Evolutionary conservation across 2,113 vertebrate genomes (phyloP), one percentile per base, ranked within the genome.

Genomic region (Tragelaphus strepsiceros): DNA sequence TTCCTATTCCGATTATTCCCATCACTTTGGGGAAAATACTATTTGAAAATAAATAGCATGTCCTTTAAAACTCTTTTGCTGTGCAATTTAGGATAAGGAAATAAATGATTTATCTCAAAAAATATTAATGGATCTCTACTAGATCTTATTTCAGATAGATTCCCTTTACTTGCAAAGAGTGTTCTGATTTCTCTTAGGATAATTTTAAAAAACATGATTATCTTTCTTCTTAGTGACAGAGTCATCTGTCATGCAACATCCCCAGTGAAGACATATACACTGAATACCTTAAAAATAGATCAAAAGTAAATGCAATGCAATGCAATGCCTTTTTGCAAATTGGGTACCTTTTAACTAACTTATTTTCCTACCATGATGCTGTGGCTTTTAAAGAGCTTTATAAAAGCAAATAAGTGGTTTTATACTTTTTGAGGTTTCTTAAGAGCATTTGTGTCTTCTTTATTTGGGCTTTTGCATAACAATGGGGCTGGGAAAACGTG

Each of bases 81-180:
- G 51, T 93, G 62, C 90, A 95, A 84, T 77, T 96, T 97, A 78
- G 56, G 58, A 64, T 92, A 86, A 94, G 86, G 43, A 53, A 96
- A 93, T 95, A 98, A 98, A 96, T 4, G 61, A 93, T 24, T 86
- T 97, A 77, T 96, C 91, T 98, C n/a, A n/a, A 93, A 84, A 95
- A 97, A 96, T 96, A 95, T 92, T 96, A 97, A 90, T 82, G 64
- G 78, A 10, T 16, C 86, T 98, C 82, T 96, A 35, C 43, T 92
- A 97, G 93, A 93, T 97, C 43, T 93, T 97, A 58, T 98, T 98
- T 97, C 56, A 98, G 96, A 93, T 95, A 96, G 97, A 98, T 97
- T 12, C 26, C 35, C 28, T 46, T 97, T 88, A 74, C 94, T 97
- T 97, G 78, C 28, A 62, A 39, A 53, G 30, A 82, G 87, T 86